Evolutionary conservation across 1,140 invertebrate genomes (phyloP).

Genomic region (Heliconius hewitsoni): DNA sequence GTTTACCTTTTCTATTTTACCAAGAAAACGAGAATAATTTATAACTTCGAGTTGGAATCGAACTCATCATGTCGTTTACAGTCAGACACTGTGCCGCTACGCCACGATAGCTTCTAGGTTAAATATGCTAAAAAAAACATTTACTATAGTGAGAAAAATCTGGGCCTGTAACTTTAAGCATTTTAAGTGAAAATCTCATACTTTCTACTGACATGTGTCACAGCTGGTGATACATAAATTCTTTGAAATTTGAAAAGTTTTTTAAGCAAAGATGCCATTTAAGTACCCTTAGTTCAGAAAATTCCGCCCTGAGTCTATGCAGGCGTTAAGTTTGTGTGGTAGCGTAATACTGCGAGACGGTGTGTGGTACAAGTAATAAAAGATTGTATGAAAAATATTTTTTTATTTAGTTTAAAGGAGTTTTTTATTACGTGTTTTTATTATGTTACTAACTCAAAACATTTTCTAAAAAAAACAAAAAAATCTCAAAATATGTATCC

Average conservation of each 20-base stretch:
- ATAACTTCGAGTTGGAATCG: no score
- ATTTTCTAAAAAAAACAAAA: neutral
- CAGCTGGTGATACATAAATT: slow-evolving; percentile 15
- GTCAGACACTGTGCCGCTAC: no score
- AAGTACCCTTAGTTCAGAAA: slow-evolving; percentile 11
- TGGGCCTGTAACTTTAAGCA: neutral
- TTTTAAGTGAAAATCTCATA: neutral
- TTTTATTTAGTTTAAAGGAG: neutral
- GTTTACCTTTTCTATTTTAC: no score
- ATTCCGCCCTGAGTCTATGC: neutral
- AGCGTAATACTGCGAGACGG: neutral
- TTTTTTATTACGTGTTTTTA: no score
- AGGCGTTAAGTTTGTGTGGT: slow-evolving; percentile 7
- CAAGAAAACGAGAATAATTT: no score
- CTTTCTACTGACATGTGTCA: neutral
- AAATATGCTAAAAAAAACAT: no score
- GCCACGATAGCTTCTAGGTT: no score
- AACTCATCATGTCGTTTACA: no score
- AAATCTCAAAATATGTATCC: no score
- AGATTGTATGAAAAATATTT: neutral
- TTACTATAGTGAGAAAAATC: neutral
- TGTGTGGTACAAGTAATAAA: slow-evolving; percentile 17
- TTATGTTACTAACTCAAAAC: neutral
- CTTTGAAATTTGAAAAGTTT: slow-evolving; percentile 13
- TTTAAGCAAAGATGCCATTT: slow-evolving; percentile 12